Evolutionary conservation across 2,113 vertebrate genomes (phyloP).

Genomic region (Ameiurus melas): DNA sequence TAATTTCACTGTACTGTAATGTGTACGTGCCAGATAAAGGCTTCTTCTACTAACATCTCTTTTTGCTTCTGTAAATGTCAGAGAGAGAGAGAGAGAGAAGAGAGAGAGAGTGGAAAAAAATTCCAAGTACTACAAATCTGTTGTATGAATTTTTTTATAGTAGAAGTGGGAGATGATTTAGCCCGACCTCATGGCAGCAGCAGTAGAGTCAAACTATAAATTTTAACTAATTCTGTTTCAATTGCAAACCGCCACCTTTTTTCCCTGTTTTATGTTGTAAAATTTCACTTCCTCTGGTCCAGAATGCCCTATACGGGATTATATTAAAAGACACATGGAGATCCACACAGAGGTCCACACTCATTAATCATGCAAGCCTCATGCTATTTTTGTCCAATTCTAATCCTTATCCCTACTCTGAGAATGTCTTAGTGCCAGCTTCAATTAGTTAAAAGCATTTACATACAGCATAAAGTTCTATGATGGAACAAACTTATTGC

Average conservation of each 20-base stretch:
- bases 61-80: conserved; percentile 58
- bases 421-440: conserved; percentile 26
- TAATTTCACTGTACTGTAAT: too few species aligned
- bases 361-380: conserved; percentile 23
- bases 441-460: conserved; percentile 32
- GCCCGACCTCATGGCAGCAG: conserved; percentile 30
- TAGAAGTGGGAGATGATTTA: conserved; percentile 53
- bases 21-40: too few species aligned
- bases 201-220: conserved; percentile 46
- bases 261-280: not conserved
- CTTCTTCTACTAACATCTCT: conserved; percentile 5
- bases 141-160: conserved; percentile 58
- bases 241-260: conserved; percentile 17
- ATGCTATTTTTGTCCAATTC: conserved; percentile 20
- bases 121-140: conserved; percentile 50
- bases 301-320: not conserved
- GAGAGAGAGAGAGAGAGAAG: conserved; percentile 18
- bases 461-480: not conserved
- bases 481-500: not conserved
- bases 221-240: conserved; percentile 51
- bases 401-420: conserved; percentile 4
- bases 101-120: conserved; percentile 26
- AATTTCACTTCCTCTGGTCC: not conserved
- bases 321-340: conserved; percentile 1
- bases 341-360: conserved; percentile 18